Evolutionary conservation across 2,888 invertebrate genomes (phyloP).

Genomic region (Epinotia demarniana): DNA sequence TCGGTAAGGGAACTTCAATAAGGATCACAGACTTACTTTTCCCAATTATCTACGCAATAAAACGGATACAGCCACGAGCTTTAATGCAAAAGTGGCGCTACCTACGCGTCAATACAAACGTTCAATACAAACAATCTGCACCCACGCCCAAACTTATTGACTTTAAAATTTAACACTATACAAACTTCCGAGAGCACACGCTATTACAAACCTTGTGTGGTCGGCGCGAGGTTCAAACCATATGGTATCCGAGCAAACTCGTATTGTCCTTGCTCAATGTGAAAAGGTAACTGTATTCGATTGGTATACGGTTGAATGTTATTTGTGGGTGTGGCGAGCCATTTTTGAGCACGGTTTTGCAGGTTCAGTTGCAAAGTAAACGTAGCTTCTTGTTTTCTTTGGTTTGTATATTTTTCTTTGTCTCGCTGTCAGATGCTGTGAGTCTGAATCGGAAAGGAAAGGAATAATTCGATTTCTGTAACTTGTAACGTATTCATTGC

Average conservation of each 20-base stretch:
- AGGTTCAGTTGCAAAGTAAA: conserved; percentile 29
- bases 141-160: conserved; percentile 37
- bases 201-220: background rate
- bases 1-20: no score
- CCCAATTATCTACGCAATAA: conserved; percentile 1
- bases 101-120: conserved; percentile 21
- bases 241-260: background rate
- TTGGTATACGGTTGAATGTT: conserved; percentile 1
- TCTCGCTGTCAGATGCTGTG: conserved; percentile 22
- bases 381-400: conserved; percentile 25
- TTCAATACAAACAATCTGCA: conserved; percentile 30
- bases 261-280: background rate
- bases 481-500: background rate
- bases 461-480: conserved; percentile 7
- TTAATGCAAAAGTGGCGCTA: conserved; percentile 27
- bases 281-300: background rate
- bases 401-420: conserved; percentile 27
- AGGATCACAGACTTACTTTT: background rate
- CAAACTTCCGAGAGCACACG: conserved; percentile 16
- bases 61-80: conserved; percentile 14
- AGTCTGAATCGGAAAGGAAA: background rate
- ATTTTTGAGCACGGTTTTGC: conserved; percentile 26
- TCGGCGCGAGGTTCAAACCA: background rate
- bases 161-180: conserved; percentile 42
- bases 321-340: background rate